Evolutionary conservation across 1,140 invertebrate species (phyloP).

Genomic region (Bombus vancouverensis): DNA sequence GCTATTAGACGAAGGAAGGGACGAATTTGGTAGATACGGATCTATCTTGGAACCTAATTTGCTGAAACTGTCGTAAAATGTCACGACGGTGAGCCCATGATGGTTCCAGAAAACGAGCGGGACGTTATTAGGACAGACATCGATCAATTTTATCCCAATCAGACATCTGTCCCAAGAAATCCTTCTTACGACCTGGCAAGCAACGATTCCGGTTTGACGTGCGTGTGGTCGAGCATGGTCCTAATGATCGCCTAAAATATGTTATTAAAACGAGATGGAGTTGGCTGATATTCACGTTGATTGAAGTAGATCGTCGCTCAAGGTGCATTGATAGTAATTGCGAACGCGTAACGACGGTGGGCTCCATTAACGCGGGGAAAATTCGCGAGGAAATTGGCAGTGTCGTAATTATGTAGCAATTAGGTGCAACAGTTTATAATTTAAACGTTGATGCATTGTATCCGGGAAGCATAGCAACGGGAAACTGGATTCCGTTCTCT

Average conservation of each 20-base stretch:
- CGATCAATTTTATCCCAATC: constrained; percentile 69
- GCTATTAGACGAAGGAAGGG: constrained; percentile 57
- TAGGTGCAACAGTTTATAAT: neutral
- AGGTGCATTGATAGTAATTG: constrained; percentile 46
- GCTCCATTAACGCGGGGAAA: neutral
- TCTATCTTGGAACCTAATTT: constrained; percentile 35
- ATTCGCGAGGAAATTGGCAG: neutral
- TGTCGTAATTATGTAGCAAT: constrained; percentile 9
- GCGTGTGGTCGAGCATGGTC: constrained; percentile 55
- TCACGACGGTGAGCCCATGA: neutral
- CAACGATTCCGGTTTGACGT: constrained; percentile 5
- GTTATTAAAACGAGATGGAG: constrained; percentile 60
- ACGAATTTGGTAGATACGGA: constrained; percentile 55
- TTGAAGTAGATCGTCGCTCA: constrained; percentile 7
- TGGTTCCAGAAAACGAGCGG: constrained; percentile 30
- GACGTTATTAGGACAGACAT: constrained; percentile 69
- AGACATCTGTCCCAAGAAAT: constrained; percentile 27
- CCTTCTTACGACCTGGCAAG: neutral
- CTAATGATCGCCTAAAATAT: constrained; percentile 68
- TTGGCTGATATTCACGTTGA: constrained; percentile 28
- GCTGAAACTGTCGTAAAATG: constrained; percentile 49
- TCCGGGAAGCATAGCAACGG: too few species aligned
- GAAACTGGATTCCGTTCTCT: neutral
- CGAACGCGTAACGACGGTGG: neutral
- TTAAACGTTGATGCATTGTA: neutral